Base-by-base conservation (phyloP, 1,140 invertebrate genomes). In the Centruroides vittatus region DNA sequence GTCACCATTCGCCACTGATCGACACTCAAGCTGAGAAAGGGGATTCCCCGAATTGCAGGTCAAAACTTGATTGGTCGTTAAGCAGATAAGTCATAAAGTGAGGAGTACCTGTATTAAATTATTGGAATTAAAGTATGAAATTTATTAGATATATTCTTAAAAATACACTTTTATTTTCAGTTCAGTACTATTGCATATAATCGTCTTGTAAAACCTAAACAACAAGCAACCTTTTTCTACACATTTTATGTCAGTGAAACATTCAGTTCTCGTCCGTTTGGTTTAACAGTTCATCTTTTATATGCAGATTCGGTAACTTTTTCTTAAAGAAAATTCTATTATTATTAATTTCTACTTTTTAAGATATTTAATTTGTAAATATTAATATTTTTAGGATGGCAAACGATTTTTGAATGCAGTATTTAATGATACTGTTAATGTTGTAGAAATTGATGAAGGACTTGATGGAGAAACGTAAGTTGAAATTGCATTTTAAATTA, bases 381-480 rank as follows among this genome's bases (percentile, higher is more conserved):
- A 23, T 23, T 23, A 23, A 23, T 23, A 23, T 23, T 41, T 41
- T 8, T 8, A 41, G 23, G 83, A 82, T 69, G 84, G 84, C 47
- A 77, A 80, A 55, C 74, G 78, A 55, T 93, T 80, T 73, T 79
- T 83, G 70, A 93, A 94, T 76, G 88, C 94, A 63, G 91, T 99
- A 0, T 99, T 93, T 80, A 99, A 99, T 75, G 91, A 98, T 76
- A 99, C 96, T n/a, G 81, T 99, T 7, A 89, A 90, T 74, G 90
- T 99, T 65, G 82, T 94, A 47, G 96, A 99, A 77, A 79, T 97
- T 52, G 94, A 97, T 67, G 93, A 97, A 75, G 93, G 93, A 62
- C 79, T 99, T 12, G 94, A 98, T 76, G 92, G 93, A 50, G 96
- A 99, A 82, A 98, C 94, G 36, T 41, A 41, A 41, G 41, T 6